Conservation (phyloP, 2,113 vertebrate genomes). For the Macroglossus sobrinus region DNA sequence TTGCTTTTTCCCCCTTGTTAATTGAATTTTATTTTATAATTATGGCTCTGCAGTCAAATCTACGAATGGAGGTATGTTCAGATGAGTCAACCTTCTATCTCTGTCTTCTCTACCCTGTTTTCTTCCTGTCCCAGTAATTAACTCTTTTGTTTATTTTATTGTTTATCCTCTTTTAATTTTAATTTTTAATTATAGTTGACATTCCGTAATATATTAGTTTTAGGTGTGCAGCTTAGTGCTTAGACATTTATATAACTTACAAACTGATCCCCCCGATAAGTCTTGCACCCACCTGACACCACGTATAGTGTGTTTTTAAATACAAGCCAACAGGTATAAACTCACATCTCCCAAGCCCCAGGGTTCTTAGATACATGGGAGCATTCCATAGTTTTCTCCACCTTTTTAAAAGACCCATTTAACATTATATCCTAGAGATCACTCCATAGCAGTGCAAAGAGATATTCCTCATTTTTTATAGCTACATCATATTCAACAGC, state of each 20-base stretch:
- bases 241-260: no score
- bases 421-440: neutral
- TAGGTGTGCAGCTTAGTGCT: neutral
- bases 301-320: neutral
- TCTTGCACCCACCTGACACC: no score
- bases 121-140: neutral
- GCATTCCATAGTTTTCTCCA: neutral
- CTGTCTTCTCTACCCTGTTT: neutral
- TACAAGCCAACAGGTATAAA: neutral
- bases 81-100: neutral
- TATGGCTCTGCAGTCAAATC: neutral
- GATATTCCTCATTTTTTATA: neutral
- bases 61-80: neutral
- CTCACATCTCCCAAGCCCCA: neutral
- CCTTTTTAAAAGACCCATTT: neutral
- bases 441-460: neutral
- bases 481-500: neutral
- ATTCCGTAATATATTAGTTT: neutral
- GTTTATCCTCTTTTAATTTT: neutral
- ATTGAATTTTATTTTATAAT: slow-evolving; percentile 1
- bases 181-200: no score
- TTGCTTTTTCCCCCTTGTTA: neutral
- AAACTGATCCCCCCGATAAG: no score
- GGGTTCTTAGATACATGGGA: neutral
- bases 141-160: neutral